A percentile compares a stretch with the other conserved stretches of the same genome.
phyloP scores from a whole-genome alignment of 2,113 vertebrate genomes.

The Lampris megalopsis region DNA sequence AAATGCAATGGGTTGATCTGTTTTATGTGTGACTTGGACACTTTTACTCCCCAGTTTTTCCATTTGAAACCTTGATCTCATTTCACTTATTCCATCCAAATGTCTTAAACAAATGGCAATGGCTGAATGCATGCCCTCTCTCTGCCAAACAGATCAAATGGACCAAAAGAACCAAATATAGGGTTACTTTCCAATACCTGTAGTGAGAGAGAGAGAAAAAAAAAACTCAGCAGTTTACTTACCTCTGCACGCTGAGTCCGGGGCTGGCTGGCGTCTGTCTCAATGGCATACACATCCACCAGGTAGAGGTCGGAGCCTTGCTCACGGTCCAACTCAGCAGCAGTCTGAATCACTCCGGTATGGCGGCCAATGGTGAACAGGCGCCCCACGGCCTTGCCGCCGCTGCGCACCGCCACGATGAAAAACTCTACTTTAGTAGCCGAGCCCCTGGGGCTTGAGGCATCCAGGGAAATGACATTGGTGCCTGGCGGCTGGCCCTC shows the following conservation, averaged over 20 bases:
- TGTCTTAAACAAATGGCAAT: slow-evolving; percentile 60
- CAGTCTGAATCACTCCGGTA: slow-evolving; percentile 92
- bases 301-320: slow-evolving; percentile 92
- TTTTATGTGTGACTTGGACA: slow-evolving; percentile 67
- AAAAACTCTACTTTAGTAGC: slow-evolving; percentile 92
- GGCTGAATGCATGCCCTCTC: slow-evolving; percentile 58
- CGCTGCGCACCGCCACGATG: slow-evolving; percentile 91
- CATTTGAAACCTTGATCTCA: slow-evolving; percentile 57
- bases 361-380: slow-evolving; percentile 95
- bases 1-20: slow-evolving; percentile 52
- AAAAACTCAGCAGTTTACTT: slow-evolving; percentile 64
- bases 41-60: slow-evolving; percentile 34
- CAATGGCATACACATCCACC: slow-evolving; percentile 96
- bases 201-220: slow-evolving; percentile 26
- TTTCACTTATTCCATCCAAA: slow-evolving; percentile 69
- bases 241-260: slow-evolving; percentile 95
- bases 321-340: slow-evolving; percentile 94
- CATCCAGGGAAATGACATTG: slow-evolving; percentile 93
- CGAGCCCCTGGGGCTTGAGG: slow-evolving; percentile 87
- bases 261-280: slow-evolving; percentile 88
- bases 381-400: slow-evolving; percentile 88
- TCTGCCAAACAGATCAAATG: slow-evolving; percentile 60
- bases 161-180: slow-evolving; percentile 16
- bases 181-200: slow-evolving; percentile 49
- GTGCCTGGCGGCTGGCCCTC: slow-evolving; percentile 96